Evolutionary conservation across 2,797 vertebrate species (phyloP).

Genomic region (Channallabes apus): DNA sequence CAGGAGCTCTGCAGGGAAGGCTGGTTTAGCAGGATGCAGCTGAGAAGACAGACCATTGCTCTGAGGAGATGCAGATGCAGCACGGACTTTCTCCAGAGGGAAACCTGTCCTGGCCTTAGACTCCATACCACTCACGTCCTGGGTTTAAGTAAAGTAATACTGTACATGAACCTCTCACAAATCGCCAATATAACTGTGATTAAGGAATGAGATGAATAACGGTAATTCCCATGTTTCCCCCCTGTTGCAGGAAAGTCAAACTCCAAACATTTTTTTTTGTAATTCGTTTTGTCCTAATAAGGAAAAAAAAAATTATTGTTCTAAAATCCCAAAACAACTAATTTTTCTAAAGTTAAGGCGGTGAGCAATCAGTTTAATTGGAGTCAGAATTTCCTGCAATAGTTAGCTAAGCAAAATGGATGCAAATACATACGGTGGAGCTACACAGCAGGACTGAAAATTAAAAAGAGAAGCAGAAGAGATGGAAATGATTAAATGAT

Average conservation of each 20-base stretch:
- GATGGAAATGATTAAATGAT: neutral
- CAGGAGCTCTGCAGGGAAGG: slow-evolving; percentile 70
- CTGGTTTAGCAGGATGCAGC: slow-evolving; percentile 65
- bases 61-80: slow-evolving; percentile 69
- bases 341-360: neutral
- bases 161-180: neutral
- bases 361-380: neutral
- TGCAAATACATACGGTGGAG: neutral
- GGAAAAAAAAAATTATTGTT: neutral
- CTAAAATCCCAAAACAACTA: neutral
- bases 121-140: slow-evolving; percentile 84
- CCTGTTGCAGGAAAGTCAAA: slow-evolving; percentile 6
- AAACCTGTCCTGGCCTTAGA: slow-evolving; percentile 70
- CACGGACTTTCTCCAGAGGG: slow-evolving; percentile 70
- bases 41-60: slow-evolving; percentile 62
- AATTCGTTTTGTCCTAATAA: neutral
- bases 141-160: slow-evolving; percentile 30
- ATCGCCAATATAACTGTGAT: neutral
- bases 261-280: neutral
- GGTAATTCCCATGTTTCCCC: neutral
- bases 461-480: neutral
- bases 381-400: slow-evolving; percentile 27
- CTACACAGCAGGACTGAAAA: neutral
- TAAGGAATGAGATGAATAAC: neutral
- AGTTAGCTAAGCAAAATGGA: slow-evolving; percentile 1